Base-by-base conservation (phyloP, 1,140 invertebrate genomes). In the Zelostemma sp. region DNA sequence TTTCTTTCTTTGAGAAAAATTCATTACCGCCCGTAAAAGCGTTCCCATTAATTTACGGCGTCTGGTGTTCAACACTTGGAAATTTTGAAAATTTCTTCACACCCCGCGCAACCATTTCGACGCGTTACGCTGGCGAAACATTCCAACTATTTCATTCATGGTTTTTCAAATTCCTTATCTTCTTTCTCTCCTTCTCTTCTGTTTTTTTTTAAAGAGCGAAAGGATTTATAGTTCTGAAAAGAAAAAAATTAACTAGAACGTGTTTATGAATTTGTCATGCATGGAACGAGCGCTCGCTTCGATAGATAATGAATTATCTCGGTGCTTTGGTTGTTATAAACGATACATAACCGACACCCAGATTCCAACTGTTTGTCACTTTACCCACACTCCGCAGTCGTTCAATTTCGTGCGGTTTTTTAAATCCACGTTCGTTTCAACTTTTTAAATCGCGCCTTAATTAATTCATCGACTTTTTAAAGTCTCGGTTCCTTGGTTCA, bases 251-350 rank as follows among this genome's bases (percentile, higher is more conserved):
- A n/a, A n/a, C 28, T 9, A 40, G 15, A 50, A 50, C 49, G 40
- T 17, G 16, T 8, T 38, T 31, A 16, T 41, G 45, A 38, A 38
- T 38, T 38, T 11, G 9, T 11, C n/a, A 4, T 11, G 35, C 35
- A 51, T 31, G 16, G 25, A 49, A 47, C 18, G 21, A 21, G 33
- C 59, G 43, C 50, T 53, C 46, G 57, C 57, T 53, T 71, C 68
- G 74, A 79, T 80, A 74, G 79, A 80, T 81, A 79, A 79, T 79
- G 78, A 80, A 77, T 80, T 80, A 80, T 80, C 77, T 74, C 54
- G 64, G 58, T 38, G 54, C 48, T 49, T 45, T 21, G 53, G 53
- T 14, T 41, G 31, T 49, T 8, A 14, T 9, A 33, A 12, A 38
- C 1, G 11, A 38, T 11, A 38, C 35, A 38, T 38, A 9, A 38